Evolutionary conservation across 2,797 vertebrate genomes (phyloP).

Genomic region (Hemibagrus guttatus): DNA sequence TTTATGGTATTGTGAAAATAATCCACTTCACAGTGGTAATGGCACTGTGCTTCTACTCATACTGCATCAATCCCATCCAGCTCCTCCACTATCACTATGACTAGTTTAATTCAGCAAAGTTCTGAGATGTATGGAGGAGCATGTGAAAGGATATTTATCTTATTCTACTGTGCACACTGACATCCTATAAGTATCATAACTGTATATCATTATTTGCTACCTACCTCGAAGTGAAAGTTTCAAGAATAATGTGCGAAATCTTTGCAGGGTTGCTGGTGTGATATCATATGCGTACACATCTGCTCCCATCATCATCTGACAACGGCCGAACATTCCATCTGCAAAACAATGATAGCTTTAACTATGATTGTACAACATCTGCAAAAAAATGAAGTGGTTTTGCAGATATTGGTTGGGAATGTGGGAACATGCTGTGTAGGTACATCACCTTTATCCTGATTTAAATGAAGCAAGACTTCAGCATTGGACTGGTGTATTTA

Average conservation of each 20-base stretch:
- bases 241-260: constrained; percentile 80
- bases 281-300: constrained; percentile 84
- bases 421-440: neutral
- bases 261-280: constrained; percentile 80
- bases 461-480: neutral
- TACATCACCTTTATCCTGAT: neutral
- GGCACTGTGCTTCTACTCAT: neutral
- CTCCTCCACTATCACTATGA: neutral
- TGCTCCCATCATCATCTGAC: constrained; percentile 77
- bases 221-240: constrained; percentile 86
- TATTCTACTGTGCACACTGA: neutral
- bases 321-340: constrained; percentile 93
- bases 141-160: neutral
- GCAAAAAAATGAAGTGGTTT: neutral
- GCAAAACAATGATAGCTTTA: constrained; percentile 50
- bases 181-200: neutral
- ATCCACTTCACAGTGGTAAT: neutral
- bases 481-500: neutral
- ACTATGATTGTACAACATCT: neutral
- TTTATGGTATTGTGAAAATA: neutral
- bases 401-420: neutral
- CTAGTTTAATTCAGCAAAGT: neutral
- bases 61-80: neutral
- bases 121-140: neutral
- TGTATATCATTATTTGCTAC: constrained; percentile 17